phyloP scores from a whole-genome alignment of 2,797 vertebrate genomes.

The Coilia nasus region DNA sequence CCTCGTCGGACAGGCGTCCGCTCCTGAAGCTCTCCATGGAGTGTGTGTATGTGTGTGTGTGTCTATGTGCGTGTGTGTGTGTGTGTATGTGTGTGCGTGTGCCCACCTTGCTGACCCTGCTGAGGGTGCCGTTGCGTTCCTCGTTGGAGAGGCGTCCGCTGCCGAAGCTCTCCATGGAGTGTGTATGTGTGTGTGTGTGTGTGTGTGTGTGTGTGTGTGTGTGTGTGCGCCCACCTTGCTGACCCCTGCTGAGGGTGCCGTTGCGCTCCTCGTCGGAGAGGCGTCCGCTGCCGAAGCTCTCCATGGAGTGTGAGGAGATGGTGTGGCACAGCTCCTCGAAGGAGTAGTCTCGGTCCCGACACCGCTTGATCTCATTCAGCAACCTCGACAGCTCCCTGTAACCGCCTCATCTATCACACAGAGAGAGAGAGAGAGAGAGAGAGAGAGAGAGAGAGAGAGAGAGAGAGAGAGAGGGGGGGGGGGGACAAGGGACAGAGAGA shows the following conservation, averaged over 20 bases:
- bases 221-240: slow-evolving; percentile 69
- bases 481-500: slow-evolving; percentile 66
- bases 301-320: slow-evolving; percentile 91
- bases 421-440: not conserved
- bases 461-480: slow-evolving; percentile 29
- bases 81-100: slow-evolving; percentile 1
- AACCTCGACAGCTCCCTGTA: slow-evolving; percentile 95
- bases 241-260: slow-evolving; percentile 80
- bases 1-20: slow-evolving; percentile 86
- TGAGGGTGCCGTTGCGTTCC: slow-evolving; percentile 86
- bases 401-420: slow-evolving; percentile 55
- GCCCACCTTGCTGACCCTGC: slow-evolving; percentile 75
- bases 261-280: slow-evolving; percentile 90
- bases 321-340: slow-evolving; percentile 96
- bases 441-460: not conserved
- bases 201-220: not conserved
- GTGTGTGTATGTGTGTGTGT: slow-evolving; percentile 37
- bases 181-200: slow-evolving; percentile 44
- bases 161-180: slow-evolving; percentile 91
- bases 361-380: slow-evolving; percentile 94
- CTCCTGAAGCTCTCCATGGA: slow-evolving; percentile 91
- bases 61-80: slow-evolving; percentile 1
- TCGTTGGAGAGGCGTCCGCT: slow-evolving; percentile 86
- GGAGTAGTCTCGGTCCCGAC: slow-evolving; percentile 92
- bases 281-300: slow-evolving; percentile 85